phyloP scores from a whole-genome alignment of 1,140 invertebrate species.

The Kradibia gibbosae region DNA sequence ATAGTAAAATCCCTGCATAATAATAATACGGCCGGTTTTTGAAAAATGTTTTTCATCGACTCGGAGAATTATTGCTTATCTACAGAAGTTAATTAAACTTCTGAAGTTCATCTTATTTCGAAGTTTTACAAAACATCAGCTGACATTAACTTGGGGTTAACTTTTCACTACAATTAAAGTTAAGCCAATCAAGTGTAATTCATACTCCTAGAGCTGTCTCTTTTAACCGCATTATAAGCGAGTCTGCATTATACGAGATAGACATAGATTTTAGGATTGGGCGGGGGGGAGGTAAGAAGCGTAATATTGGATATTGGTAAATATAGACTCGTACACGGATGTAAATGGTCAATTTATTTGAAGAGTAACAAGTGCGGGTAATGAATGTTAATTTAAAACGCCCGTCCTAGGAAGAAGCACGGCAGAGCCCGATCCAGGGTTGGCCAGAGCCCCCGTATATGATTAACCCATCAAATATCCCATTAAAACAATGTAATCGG shows the following conservation, averaged over 20 bases:
- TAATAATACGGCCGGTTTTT: neutral
- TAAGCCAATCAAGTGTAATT: conserved; percentile 12
- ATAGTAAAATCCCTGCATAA: neutral
- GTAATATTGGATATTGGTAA: too few relatives aligned
- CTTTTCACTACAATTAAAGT: conserved; percentile 15
- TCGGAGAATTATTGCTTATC: conserved; percentile 7
- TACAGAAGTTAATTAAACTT: conserved; percentile 16
- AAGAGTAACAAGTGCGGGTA: too few relatives aligned
- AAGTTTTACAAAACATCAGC: neutral
- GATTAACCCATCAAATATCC: too few relatives aligned
- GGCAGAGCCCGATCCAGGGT: too few relatives aligned
- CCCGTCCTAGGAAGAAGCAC: too few relatives aligned
- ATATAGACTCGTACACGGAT: too few relatives aligned
- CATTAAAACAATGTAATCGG: too few relatives aligned
- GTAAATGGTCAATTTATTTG: neutral
- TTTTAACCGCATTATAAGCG: too few relatives aligned
- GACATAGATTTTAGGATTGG: neutral
- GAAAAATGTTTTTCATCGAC: neutral
- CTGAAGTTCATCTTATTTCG: neutral
- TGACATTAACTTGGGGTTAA: neutral
- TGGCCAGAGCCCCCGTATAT: too few relatives aligned
- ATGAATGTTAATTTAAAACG: too few relatives aligned
- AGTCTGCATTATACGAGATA: neutral
- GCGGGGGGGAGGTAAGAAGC: too few relatives aligned
- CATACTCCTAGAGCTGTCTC: neutral